Base-by-base conservation (phyloP, 2,113 vertebrate species). In the Corydoras sp. region DNA sequence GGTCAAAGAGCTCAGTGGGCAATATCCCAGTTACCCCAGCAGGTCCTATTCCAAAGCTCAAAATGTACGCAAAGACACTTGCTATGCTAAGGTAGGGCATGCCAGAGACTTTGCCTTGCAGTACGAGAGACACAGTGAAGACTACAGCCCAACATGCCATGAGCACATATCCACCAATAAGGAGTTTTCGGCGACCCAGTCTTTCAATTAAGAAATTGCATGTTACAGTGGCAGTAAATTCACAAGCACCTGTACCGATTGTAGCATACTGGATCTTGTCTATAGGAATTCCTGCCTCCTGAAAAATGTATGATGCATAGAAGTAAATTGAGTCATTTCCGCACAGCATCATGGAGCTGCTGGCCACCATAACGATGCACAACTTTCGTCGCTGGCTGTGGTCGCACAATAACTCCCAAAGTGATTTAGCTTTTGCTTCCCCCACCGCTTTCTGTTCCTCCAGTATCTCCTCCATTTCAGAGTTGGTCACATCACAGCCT, bases 31-130 rank as follows among this genome's bases (percentile, higher is more conserved):
- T 95, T 55, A 98, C 92, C 49, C 93, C 92, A 0, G 93, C 94
- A 71, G 95, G 94, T 55, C 95, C 93, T 18, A 95, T 85, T 58
- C 94, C 94, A 69, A 97, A 97, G 83, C 95, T 98, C 55, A 97
- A 88, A 84, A 96, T 96, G 82, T 93, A 94, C 76, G 89, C 80
- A 0, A 96, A 97, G 65, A 97, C 78, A 13, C 94, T 95, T 58
- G 72, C 83, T 89, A 94, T 88, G 83, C 93, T 93, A 79, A 98
- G 83, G 79, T 94, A 95, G 2, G 91, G 76, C 90, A 92, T 93
- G 80, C 92, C 92, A 10, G 76, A 71, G 24, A 92, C 78, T 4
- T 29, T 85, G 64, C 81, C 89, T 89, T 94, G 91, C 49, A 95
- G 88, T 32, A 69, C 86, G 12, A 96, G 85, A 10, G 93, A 86